Conservation (phyloP, 2,797 vertebrate species). For the Carcharodon carcharias region DNA sequence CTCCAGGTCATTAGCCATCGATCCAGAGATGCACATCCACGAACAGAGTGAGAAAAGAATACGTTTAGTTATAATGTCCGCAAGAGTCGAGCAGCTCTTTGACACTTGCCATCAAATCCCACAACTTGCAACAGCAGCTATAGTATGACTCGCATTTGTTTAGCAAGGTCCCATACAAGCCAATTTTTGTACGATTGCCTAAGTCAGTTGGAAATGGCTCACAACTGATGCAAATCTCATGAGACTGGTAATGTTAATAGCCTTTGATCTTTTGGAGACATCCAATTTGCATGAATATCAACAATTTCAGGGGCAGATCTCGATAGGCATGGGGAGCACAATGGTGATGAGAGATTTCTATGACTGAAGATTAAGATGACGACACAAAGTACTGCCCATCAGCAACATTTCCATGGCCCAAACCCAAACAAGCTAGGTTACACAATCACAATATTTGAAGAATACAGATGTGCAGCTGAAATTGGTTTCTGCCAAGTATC, state of each 20-base stretch:
- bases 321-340: neutral
- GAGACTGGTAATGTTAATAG: neutral
- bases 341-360: neutral
- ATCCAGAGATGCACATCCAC: neutral
- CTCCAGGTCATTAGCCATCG: neutral
- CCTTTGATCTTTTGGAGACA: neutral
- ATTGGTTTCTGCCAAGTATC: neutral
- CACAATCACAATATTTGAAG: neutral
- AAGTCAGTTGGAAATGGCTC: neutral
- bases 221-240: neutral
- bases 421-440: neutral
- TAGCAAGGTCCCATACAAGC: neutral
- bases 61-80: too few species aligned
- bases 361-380: neutral
- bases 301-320: neutral
- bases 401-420: neutral
- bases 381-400: neutral
- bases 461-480: neutral
- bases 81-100: neutral
- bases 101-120: neutral
- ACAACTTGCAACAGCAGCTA: neutral
- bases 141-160: too few species aligned
- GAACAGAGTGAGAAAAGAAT: neutral
- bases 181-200: neutral
- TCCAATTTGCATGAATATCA: neutral